phyloP scores from a whole-genome alignment of 2,888 invertebrate genomes.

The Plemyria rubiginata region DNA sequence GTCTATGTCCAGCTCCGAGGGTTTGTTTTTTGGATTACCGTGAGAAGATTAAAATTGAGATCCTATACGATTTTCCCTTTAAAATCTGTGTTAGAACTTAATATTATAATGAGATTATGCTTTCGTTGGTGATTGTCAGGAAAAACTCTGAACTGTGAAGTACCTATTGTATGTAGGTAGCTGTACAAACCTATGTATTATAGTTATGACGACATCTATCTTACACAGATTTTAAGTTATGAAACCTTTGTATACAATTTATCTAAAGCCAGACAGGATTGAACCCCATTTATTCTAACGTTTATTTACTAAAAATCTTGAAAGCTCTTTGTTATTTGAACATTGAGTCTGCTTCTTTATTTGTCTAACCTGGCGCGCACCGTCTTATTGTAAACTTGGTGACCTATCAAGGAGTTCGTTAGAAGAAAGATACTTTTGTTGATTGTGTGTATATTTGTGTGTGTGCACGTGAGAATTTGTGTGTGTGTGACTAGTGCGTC shows the following conservation, averaged over 20 bases:
- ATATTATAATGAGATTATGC: constrained; percentile 47
- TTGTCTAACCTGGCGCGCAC: constrained; percentile 82
- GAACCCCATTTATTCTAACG: constrained; percentile 77
- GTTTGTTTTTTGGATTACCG: constrained; percentile 12
- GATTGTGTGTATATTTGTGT: constrained; percentile 31
- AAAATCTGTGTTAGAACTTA: constrained; percentile 41
- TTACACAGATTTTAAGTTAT: constrained; percentile 66
- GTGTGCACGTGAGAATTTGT: constrained; percentile 42
- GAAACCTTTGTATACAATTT: constrained; percentile 79
- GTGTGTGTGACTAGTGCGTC: constrained; percentile 75
- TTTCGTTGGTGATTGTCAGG: constrained; percentile 52
- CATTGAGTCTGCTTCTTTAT: constrained; percentile 83
- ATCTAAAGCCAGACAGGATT: constrained; percentile 82
- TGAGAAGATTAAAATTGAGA: constrained; percentile 38
- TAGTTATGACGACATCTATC: constrained; percentile 40
- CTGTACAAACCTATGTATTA: constrained; percentile 47
- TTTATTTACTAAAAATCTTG: constrained; percentile 81
- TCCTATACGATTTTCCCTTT: constrained; percentile 38
- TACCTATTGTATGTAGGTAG: constrained; percentile 56
- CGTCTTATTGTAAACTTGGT: constrained; percentile 52
- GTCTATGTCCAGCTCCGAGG: constrained; percentile 2
- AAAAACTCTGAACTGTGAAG: constrained; percentile 56
- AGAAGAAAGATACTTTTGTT: constrained; percentile 24
- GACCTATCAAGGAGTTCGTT: constrained; percentile 11
- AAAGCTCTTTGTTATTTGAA: constrained; percentile 85